Evolutionary conservation across 2,888 invertebrate genomes (phyloP).

Genomic region (Drepanosiphum platanoidis): DNA sequence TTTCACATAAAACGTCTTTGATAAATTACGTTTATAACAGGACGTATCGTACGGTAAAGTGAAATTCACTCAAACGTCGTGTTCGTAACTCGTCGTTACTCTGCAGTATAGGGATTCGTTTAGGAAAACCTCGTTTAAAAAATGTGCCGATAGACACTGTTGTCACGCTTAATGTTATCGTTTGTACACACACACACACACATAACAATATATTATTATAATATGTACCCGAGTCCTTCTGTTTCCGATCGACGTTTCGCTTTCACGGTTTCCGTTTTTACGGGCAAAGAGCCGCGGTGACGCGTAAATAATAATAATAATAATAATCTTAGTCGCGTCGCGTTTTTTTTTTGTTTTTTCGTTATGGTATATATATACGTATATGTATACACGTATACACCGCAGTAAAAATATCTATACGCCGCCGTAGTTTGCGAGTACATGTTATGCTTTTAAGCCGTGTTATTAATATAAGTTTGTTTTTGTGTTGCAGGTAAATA

Average conservation of each 20-base stretch:
- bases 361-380: neutral
- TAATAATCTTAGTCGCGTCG: neutral
- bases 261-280: conserved; percentile 30
- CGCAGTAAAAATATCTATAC: neutral
- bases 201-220: too few relatives aligned
- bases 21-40: too few relatives aligned
- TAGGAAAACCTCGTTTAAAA: too few relatives aligned
- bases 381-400: neutral
- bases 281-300: neutral
- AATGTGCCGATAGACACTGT: too few relatives aligned
- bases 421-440: neutral
- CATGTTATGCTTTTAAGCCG: too few relatives aligned
- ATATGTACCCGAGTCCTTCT: neutral
- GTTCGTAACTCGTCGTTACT: too few relatives aligned
- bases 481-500: conserved; percentile 54
- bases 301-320: neutral
- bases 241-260: conserved; percentile 40
- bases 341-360: neutral
- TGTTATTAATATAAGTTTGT: conserved; percentile 15
- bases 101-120: too few relatives aligned
- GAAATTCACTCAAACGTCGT: too few relatives aligned
- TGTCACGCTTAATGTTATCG: too few relatives aligned
- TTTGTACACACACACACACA: too few relatives aligned
- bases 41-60: too few relatives aligned
- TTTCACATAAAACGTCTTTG: too few relatives aligned